Evolutionary conservation across 2,797 vertebrate genomes (phyloP), one percentile per base, ranked within the genome.

Genomic region (Helostoma temminkii): DNA sequence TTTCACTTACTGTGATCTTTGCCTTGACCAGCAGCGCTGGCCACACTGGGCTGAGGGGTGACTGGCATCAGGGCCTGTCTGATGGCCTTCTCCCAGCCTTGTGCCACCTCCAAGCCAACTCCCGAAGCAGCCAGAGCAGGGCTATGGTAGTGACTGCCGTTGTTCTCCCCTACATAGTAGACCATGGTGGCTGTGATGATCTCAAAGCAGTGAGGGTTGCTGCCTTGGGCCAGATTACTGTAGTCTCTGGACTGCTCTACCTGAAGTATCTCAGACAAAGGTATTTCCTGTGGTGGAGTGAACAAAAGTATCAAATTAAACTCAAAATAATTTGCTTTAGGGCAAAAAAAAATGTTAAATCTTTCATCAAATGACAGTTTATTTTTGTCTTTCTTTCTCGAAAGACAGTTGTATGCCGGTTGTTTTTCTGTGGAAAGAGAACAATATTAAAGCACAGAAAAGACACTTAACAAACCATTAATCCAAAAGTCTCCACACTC

Each of bases 61-160:
- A 98, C 97, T 18, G 97, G 97, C 97, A 99, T 99, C 88, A 99
- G 94, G 78, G 97, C 97, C 87, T 99, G 97, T 85, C 97, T 93
- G 90, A 99, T 97, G 88, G 97, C 97, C 87, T 97, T 97, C 92
- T 99, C 97, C 97, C 97, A 98, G 90, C 96, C 95, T 87, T 97
- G 96, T 41, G 97, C 97, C 85, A 98, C 96, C 48, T 98, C 97
- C 85, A 96, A 89, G 82, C 97, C 97, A 26, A 98, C 95, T 71
- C 97, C 97, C 0, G 96, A 94, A 72, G 96, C 96, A 22, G 96
- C 96, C 86, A 99, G 94, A 66, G 93, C 93, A 0, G 97, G 96
- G 86, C 91, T 98, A 87, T 97, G 95, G 84, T 95, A 95, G 90
- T 91, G 92, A 49, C 94, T 94, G 67, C 94, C 92, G 76, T 94